phyloP scores from a whole-genome alignment of 1,140 invertebrate species.

The Papilio machaon region DNA sequence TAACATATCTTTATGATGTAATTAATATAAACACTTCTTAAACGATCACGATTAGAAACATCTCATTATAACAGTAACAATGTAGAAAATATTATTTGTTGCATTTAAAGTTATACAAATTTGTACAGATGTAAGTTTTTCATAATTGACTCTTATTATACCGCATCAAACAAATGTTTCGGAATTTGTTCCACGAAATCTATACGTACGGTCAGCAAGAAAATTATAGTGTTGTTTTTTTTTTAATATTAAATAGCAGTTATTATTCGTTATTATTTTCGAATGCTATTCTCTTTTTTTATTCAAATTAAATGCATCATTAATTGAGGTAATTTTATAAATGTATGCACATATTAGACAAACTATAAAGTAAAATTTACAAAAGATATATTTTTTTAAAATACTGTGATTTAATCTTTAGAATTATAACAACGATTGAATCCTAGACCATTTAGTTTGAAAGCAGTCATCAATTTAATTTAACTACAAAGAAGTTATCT shows the following conservation, averaged over 20 bases:
- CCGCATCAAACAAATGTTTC: constrained; percentile 78
- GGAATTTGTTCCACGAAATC: constrained; percentile 77
- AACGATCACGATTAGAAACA: not conserved
- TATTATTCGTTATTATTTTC: constrained; percentile 67
- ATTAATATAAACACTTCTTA: not conserved
- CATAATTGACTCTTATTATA: constrained; percentile 78
- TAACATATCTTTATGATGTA: not conserved
- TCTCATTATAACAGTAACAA: constrained; percentile 1
- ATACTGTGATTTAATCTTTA: too few relatives aligned
- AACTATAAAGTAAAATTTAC: too few relatives aligned
- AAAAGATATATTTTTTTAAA: too few relatives aligned
- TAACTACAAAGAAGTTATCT: not conserved
- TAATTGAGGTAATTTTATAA: constrained; percentile 33
- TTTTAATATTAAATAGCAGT: constrained; percentile 59
- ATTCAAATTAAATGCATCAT: constrained; percentile 45
- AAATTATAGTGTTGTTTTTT: constrained; percentile 59
- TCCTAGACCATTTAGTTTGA: too few relatives aligned
- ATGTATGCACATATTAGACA: not conserved
- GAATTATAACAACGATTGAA: too few relatives aligned
- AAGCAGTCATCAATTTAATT: not conserved
- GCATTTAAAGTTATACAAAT: constrained; percentile 29
- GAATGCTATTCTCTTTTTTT: constrained; percentile 41
- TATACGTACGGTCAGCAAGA: constrained; percentile 67
- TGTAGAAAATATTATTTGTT: constrained; percentile 24
- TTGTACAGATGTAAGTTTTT: constrained; percentile 63